phyloP scores from a whole-genome alignment of 2,113 vertebrate species.

The Castor canadensis region DNA sequence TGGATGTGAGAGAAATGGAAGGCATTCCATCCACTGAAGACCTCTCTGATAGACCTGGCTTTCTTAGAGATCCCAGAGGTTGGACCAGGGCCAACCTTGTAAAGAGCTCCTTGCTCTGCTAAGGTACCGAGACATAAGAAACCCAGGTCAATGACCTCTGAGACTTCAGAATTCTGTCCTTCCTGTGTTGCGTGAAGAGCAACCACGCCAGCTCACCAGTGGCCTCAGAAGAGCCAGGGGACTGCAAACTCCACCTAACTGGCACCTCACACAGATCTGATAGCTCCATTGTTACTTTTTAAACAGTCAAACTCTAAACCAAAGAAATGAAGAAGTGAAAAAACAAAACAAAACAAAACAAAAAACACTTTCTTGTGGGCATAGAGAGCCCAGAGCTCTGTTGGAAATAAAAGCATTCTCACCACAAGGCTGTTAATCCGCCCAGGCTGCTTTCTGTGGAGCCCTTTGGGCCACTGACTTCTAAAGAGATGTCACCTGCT shows the following conservation, averaged over 20 bases:
- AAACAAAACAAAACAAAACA: no score
- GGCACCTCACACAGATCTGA: no score
- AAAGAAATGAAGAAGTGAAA: conserved; percentile 72
- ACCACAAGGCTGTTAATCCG: conserved; percentile 56
- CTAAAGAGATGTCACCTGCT: neutral
- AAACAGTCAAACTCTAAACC: neutral
- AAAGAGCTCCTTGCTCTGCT: neutral
- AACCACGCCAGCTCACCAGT: neutral
- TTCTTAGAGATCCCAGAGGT: neutral
- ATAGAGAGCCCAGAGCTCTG: neutral
- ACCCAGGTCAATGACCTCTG: fast-evolving
- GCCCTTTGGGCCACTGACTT: neutral
- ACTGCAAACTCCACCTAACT: neutral
- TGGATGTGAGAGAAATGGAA: neutral
- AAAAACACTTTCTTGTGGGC: conserved; percentile 27
- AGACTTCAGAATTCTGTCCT: neutral
- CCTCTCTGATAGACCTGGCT: fast-evolving
- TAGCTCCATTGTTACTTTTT: neutral
- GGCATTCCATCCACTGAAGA: neutral
- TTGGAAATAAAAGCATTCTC: conserved; percentile 57
- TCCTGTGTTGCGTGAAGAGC: neutral
- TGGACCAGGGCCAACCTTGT: no score
- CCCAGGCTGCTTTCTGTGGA: neutral
- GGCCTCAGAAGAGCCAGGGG: neutral
- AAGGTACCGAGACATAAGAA: neutral